Conservation (phyloP, 2,113 vertebrate genomes). For the Corythoichthys haematopterus region DNA sequence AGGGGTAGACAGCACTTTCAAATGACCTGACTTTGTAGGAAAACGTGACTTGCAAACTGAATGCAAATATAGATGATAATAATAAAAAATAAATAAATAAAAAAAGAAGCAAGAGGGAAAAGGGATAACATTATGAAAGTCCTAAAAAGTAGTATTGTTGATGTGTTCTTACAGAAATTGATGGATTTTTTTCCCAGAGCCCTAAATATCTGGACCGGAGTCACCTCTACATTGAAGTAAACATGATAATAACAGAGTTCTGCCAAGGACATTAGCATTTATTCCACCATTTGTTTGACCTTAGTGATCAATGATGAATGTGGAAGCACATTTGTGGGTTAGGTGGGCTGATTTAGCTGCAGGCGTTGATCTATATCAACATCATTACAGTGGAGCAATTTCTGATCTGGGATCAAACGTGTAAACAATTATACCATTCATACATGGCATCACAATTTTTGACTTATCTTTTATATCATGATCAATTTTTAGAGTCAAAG, state of each 20-base stretch:
- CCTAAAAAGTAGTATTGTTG: background rate
- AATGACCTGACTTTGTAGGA: slow-evolving; percentile 8
- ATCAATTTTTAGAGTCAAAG: background rate
- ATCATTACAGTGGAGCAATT: background rate
- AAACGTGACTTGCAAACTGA: slow-evolving; percentile 29
- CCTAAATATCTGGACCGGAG: background rate
- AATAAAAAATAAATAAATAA: too few relatives aligned
- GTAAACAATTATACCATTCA: background rate
- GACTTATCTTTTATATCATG: too few relatives aligned
- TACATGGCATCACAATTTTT: background rate
- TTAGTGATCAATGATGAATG: slow-evolving; percentile 16
- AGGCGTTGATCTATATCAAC: slow-evolving; percentile 28
- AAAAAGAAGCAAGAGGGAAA: background rate
- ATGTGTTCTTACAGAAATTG: background rate
- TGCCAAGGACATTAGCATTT: slow-evolving; percentile 16
- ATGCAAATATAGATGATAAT: slow-evolving; percentile 5
- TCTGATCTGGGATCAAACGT: slow-evolving; percentile 4
- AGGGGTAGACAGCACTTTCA: slow-evolving; percentile 9
- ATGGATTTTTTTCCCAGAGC: background rate
- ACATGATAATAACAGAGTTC: slow-evolving; percentile 8
- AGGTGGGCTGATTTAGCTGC: background rate
- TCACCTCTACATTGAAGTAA: background rate
- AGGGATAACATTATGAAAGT: background rate
- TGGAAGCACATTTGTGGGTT: background rate
- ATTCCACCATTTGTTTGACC: slow-evolving; percentile 16